Evolutionary conservation across 2,888 invertebrate genomes (phyloP).

Genomic region (Drosophila birchii): DNA sequence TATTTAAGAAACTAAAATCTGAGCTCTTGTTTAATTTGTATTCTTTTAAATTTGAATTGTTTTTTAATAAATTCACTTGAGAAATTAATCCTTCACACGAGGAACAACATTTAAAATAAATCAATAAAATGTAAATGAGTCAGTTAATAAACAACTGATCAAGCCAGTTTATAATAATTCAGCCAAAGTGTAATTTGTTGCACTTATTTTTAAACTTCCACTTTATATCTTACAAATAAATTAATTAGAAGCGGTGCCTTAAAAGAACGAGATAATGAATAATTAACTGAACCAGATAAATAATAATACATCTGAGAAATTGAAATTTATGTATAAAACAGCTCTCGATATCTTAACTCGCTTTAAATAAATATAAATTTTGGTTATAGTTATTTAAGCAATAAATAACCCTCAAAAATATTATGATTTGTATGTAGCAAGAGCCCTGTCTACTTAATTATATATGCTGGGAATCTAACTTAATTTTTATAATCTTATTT

Average conservation of each 20-base stretch:
- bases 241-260: neutral
- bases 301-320: neutral
- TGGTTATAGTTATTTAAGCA: neutral
- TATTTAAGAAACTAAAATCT: neutral
- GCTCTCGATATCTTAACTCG: neutral
- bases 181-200: neutral
- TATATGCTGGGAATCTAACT: too few relatives aligned
- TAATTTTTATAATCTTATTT: too few relatives aligned
- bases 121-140: neutral
- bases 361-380: neutral
- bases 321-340: neutral
- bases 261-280: neutral
- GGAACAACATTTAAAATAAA: too few relatives aligned
- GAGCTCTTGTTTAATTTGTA: neutral
- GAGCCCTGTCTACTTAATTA: too few relatives aligned
- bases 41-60: fast-evolving
- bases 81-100: too few relatives aligned
- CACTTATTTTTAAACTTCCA: constrained; percentile 3
- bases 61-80: neutral
- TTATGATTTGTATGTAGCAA: too few relatives aligned
- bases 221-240: neutral
- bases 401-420: neutral
- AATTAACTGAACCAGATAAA: neutral
- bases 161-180: neutral
- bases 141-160: neutral